Evolutionary conservation across 2,888 invertebrate species (phyloP).

Genomic region (Physocephala rufipes): DNA sequence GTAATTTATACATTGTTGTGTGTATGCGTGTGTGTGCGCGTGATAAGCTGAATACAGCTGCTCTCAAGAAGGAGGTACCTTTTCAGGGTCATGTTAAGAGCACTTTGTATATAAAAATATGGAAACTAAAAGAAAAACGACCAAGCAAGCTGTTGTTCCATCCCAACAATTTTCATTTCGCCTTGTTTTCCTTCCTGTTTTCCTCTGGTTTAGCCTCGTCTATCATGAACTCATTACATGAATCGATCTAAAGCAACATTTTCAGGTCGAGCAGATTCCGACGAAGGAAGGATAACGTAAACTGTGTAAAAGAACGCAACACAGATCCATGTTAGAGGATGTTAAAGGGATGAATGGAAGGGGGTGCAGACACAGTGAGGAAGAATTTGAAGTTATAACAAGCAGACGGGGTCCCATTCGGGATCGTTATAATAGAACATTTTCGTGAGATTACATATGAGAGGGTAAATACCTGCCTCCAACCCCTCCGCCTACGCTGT

Average conservation of each 20-base stretch:
- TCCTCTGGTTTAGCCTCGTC: background rate
- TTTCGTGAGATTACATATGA: background rate
- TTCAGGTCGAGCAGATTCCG: slow-evolving; percentile 1
- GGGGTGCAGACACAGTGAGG: no score
- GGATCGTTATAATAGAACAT: background rate
- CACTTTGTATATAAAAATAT: no score
- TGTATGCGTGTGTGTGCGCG: no score
- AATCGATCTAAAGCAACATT: background rate
- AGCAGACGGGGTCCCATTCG: background rate
- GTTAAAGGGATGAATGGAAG: no score
- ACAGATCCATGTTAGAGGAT: background rate
- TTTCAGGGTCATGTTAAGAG: no score
- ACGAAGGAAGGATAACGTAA: background rate
- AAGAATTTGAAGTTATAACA: background rate
- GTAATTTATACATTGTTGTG: no score
- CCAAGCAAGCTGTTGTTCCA: slow-evolving; percentile 3
- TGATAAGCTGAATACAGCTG: no score
- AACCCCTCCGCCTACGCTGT: no score
- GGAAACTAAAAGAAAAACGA: no score
- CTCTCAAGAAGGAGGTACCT: no score
- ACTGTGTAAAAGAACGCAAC: background rate
- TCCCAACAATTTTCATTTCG: background rate
- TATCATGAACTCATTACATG: background rate
- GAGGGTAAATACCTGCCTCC: no score
- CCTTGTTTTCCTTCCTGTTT: background rate